Base-by-base conservation (phyloP, 2,888 invertebrate genomes). In the Marasmarcha lunaedactyla region DNA sequence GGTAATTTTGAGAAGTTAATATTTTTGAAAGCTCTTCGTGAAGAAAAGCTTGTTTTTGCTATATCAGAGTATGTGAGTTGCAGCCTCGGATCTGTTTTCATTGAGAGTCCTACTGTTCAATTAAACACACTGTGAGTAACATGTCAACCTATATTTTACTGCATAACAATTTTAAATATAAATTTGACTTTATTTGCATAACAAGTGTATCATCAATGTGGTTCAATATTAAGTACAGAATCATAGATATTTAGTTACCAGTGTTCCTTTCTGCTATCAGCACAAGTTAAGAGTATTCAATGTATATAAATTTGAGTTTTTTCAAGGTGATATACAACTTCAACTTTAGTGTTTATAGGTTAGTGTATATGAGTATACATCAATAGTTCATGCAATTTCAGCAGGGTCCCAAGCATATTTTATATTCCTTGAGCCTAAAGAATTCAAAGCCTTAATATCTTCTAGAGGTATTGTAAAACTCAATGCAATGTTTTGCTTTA, bases 21-120 rank as follows among this genome's bases (percentile, higher is more conserved):
- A 86, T 65, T 95, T 25, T 62, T 95, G 1, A 92, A 91, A 67
- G 84, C 88, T 15, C 84, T 95, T 37, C 88, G 88, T 50, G 93
- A 92, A 65, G 93, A 95, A 56, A 91, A 91, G 66, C 79, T 96
- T 13, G 88, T 94, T 15, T 90, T 92, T 55, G 93, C 91, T 1
- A 89, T 94, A 6, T 90, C 91, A 0, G 89, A 92, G 47, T 96
- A 91, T 66, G 92, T 96, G 1, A 86, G 88, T 54, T 81, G 76
- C 26, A 91, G 92, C 50, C 85, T 95, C 12, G 95, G 96, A 0
- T 70, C 87, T 38, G 83, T 87, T 37, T 96, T 95, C 62, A 90
- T 95, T 3, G 95, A 95, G 68, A 92, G 91, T 45, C 92, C 94
- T 0, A 87, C 91, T 15, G 88, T 91, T 2, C 88, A 90, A 40